Evolutionary conservation across 2,888 invertebrate genomes (phyloP), one percentile per base, ranked within the genome.

Genomic region (Drosophila ezoana): DNA sequence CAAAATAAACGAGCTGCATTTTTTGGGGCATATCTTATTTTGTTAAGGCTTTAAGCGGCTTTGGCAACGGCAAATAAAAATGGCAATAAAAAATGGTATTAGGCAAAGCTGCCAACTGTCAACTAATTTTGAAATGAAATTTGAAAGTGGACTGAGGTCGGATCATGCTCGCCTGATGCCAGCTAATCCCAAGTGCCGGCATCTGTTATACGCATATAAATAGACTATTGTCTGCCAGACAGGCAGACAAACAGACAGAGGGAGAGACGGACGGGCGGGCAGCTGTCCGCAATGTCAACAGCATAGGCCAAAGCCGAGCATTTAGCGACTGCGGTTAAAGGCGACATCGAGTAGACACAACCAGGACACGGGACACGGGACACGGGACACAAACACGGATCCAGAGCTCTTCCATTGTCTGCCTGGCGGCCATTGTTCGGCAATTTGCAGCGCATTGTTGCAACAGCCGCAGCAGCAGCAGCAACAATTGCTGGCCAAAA

Each of bases 361-460:
- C n/a, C 20, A 3, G 4, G 20, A 20, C 20, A 28, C n/a, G 28
- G 18, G 32, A 33, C 14, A 20, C 35, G 23, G 33, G 18, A 18
- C 6, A 32, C 16, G 28, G 28, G 11, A 10, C 5, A 28, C 16
- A 4, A 3, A 32, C 13, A 8, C 23, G 23, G 23, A 23, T 1
- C 23, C 23, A 41, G 14, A 6, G 41, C 10, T 11, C 41, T 52
- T 54, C 68, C 47, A 74, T 81, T 79, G 79, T 81, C 58, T 65
- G 66, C 10, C 35, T 38, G n/a, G 8, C 14, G 51, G 47, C 63
- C 64, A 88, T 83, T 88, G 87, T 83, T 66, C 61, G 41, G 59
- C 79, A 83, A 83, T 83, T 88, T 83, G 83, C 71, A 75, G 56
- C 71, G 66, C 79, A 88, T 83, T 83, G 83, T 83, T 81, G 70